Conservation (phyloP, 2,797 vertebrate species). For the Columba guinea region DNA sequence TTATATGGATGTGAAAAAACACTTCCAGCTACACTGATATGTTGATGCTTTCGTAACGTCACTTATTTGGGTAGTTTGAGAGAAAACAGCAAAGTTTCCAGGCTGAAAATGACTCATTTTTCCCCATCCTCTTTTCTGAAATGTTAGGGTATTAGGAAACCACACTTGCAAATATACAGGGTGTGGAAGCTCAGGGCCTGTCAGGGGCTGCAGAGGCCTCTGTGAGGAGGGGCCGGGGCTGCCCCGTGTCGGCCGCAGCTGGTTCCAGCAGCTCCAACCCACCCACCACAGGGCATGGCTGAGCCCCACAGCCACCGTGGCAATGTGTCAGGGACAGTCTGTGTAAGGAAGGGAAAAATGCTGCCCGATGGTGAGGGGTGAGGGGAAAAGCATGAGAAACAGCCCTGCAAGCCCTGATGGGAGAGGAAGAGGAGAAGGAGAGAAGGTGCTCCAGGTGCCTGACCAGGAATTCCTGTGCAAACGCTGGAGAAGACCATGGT, state of each 20-base stretch:
- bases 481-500: background rate
- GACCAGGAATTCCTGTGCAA: background rate
- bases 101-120: background rate
- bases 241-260: rapidly evolving
- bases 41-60: background rate
- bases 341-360: background rate
- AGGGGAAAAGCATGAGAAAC: background rate
- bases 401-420: rapidly evolving
- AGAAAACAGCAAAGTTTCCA: background rate
- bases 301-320: rapidly evolving
- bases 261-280: background rate
- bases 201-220: background rate
- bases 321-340: rapidly evolving
- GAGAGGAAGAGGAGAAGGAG: background rate
- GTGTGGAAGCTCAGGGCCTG: rapidly evolving
- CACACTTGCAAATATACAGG: background rate
- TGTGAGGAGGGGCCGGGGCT: background rate
- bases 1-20: background rate
- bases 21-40: background rate
- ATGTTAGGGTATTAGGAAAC: background rate
- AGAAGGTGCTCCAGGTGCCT: rapidly evolving
- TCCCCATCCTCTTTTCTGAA: background rate
- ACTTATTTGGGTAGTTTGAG: background rate
- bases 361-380: rapidly evolving
- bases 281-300: rapidly evolving